Conservation (phyloP, 1,140 invertebrate genomes). For the Dysdera silvatica region DNA sequence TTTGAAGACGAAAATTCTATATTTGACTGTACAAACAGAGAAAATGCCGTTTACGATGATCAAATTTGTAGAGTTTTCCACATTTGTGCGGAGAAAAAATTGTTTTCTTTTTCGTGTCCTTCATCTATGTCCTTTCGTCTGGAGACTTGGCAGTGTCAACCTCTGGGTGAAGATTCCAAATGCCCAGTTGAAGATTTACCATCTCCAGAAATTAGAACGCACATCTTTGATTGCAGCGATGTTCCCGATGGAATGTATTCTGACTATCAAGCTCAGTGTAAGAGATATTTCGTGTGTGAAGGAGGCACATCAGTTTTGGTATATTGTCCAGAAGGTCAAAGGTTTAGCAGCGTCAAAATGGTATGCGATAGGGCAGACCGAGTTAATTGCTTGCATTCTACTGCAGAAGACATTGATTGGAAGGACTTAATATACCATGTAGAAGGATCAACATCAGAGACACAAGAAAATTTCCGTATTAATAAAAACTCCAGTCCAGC, state of each 20-base stretch:
- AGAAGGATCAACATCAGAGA: no score
- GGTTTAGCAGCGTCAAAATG: conserved; percentile 14
- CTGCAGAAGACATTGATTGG: no score
- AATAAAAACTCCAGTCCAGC: no score
- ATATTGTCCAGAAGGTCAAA: conserved; percentile 23
- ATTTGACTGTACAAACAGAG: not conserved
- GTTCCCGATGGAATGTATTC: conserved; percentile 25
- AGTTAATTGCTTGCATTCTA: not conserved
- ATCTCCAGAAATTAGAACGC: not conserved
- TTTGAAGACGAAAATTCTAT: not conserved
- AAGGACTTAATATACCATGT: no score
- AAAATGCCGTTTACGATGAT: conserved; percentile 15
- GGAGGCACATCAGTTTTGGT: conserved; percentile 8
- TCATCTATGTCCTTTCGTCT: not conserved
- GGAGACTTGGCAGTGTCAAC: not conserved
- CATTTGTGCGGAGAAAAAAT: conserved; percentile 13
- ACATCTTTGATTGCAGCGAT: conserved; percentile 4
- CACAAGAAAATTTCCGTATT: no score
- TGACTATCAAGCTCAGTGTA: conserved; percentile 11
- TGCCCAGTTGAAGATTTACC: not conserved
- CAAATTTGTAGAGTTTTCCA: conserved; percentile 13
- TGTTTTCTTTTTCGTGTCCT: conserved; percentile 18
- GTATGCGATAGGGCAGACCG: conserved; percentile 17
- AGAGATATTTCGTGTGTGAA: conserved; percentile 27
- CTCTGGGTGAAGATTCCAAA: no score